Evolutionary conservation across 1,140 invertebrate species (phyloP), one percentile per base, ranked within the genome.

Genomic region (Leptinotarsa undecemlineata): DNA sequence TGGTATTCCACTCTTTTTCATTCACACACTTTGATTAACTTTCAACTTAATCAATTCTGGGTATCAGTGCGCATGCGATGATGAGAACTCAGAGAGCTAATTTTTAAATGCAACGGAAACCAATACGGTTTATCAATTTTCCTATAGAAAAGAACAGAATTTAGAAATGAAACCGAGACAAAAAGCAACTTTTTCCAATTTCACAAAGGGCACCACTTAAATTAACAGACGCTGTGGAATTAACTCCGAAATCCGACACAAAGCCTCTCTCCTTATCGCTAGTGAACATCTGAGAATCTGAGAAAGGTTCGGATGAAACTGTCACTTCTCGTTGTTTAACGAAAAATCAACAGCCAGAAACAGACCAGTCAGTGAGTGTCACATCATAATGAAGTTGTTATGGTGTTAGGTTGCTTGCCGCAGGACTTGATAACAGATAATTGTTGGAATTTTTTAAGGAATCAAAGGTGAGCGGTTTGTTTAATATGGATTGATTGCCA

Each of bases 211-310:
- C 51, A 13, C 51, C 17, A 57, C 17, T 57, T 57, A 57, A 57
- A 57, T 57, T n/a, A 57, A 57, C 51, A 57, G 13, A 57, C 51
- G 51, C 51, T 57, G 51, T 57, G 51, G 51, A 57, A 57, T 57
- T 57, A 57, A 57, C 51, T 57, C 0, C n/a, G 51, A 57, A 57
- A 57, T 57, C 51, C 51, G 51, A 57, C 51, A 57, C 51, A 15
- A 57, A 57, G 51, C 33, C 33, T 42, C 33, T 11, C 8, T 57
- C 51, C 51, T 57, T 57, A 57, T 57, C 51, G 13, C 51, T 17
- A n/a, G 51, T 15, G 51, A 57, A n/a, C 51, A 57, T 57, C 51
- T 57, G 51, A 57, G 51, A 57, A 57, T 57, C 51, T 57, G 51
- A 57, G 51, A 57, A 57, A 57, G 51, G 51, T 19, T 57, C 51